These are phyloP conservation scores for Drosophila anceps DNA, from an alignment of 2,888 invertebrate species.

Conservation along the genomic window DNA sequence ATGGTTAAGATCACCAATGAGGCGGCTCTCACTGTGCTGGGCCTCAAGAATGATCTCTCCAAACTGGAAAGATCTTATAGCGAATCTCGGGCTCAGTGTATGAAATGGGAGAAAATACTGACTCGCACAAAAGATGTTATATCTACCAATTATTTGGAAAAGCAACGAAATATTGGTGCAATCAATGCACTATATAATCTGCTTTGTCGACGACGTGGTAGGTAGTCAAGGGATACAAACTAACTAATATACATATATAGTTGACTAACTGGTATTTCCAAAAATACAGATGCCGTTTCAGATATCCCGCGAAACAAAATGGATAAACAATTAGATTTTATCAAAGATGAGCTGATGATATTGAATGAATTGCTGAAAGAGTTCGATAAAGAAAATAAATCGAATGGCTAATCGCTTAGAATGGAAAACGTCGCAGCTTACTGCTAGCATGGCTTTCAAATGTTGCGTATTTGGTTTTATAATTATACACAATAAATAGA, in stretches of 20 bases:
- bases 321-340: constrained; percentile 79
- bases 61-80: constrained; percentile 81
- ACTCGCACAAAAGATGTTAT: constrained; percentile 77
- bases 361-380: constrained; percentile 72
- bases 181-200: constrained; percentile 76
- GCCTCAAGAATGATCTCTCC: constrained; percentile 83
- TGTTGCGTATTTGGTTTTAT: constrained; percentile 9
- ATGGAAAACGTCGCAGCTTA: background rate
- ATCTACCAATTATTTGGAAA: constrained; percentile 67
- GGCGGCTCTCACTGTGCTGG: constrained; percentile 82
- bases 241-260: background rate
- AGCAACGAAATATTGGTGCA: constrained; percentile 77
- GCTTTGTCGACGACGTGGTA: constrained; percentile 77
- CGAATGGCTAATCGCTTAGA: background rate
- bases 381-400: constrained; percentile 38
- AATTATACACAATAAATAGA: background rate
- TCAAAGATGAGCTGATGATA: constrained; percentile 82
- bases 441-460: constrained; percentile 21
- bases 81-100: constrained; percentile 73
- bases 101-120: constrained; percentile 84
- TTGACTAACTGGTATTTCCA: background rate
- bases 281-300: constrained; percentile 19
- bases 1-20: constrained; percentile 84
- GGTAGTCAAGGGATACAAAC: background rate
- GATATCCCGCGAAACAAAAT: constrained; percentile 47